Base-by-base conservation (phyloP, 53 echinoderm and acorn worm genomes). In the Luidia sarsii region DNA sequence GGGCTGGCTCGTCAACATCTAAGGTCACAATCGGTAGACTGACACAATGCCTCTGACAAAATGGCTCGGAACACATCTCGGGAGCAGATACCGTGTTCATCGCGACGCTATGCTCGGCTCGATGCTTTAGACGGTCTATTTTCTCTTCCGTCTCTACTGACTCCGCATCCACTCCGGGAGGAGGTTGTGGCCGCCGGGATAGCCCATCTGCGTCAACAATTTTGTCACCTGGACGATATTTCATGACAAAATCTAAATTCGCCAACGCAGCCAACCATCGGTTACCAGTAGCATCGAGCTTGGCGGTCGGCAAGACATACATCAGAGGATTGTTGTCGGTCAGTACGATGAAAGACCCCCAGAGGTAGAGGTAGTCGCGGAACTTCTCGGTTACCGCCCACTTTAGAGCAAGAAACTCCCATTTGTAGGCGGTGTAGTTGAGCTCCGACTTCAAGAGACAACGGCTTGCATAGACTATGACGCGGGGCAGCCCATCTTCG, bases 251-350 rank as follows among this genome's bases (percentile, higher is more conserved):
- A 60, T 75, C 38, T 28, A 32, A 90, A 29, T 64, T 80, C 0
- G 86, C 81, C 22, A 90, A 57, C 1, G 85, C 72, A 33, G 90
- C 90, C 19, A 85, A 28, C 85, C 85, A 89, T n/a, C 89, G 19
- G 35, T 89, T 80, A 7, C 84, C 65, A 4, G 85, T 89, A 4
- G 85, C 85, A 51, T 89, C 80, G 7, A 89, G 48, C 48, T 89
- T 89, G 0, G 90, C 90, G 4, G 90, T 85, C 90, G 4, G 90
- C 33, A 79, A 18, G 13, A 89, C 74, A 29, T 89, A 89, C 1
- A 80, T 83, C 20, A 89, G 72, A 3, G 81, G 90, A 49, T 89
- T 89, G 39, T 80, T 89, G 70, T 84, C 80, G 3, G 82, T 90
- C 3, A 86, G 30, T 7, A 90, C 84, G 1, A 69, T 85, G 65